Evolutionary conservation across 1,140 invertebrate species (phyloP), one percentile per base, ranked within the genome.

Genomic region (Metaphire vulgaris): DNA sequence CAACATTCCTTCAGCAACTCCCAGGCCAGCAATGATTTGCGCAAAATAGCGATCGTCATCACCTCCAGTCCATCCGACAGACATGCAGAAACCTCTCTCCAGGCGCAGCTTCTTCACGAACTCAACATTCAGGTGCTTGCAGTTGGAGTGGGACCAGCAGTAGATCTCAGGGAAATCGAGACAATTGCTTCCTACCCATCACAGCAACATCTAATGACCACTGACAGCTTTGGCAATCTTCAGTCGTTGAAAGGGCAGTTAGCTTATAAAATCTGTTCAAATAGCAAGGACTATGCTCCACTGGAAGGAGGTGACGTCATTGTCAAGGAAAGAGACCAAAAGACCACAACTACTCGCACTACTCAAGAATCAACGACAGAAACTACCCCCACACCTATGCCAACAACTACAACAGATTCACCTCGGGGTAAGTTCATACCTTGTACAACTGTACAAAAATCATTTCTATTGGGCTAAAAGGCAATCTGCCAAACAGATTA

Each of bases 101-200:
- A 74, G 67, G 76, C 76, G 26, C 72, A 41, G 28, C 30, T 29
- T 31, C 72, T 66, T 0, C 72, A 66, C 41, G 41, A 33, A 16
- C 15, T 30, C 26, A 73, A 76, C 31, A 74, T 79, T 33, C 72
- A 74, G n/a, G 33, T 79, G 69, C 75, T 79, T 31, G 72, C 76
- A 66, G 72, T 79, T 33, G 78, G 78, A 1, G 69, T 79, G 0
- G 78, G 78, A 16, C n/a, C 21, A 2, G 21, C 28, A 0, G 75
- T 72, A 26, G 69, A 76, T 64, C 26, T 66, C 1, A 64, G 72
- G n/a, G 77, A 76, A 34, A 31, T 78, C 31, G 66, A 73, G 2
- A 32, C 30, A 26, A 78, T 78, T 31, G 77, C 77, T 28, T 76
- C 67, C 33, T 15, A 67, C n/a, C 75, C 77, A 31, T n/a, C 72